Evolutionary conservation across 2,113 vertebrate genomes (phyloP), one percentile per base, ranked within the genome.

Genomic region (Maccullochella peelii): DNA sequence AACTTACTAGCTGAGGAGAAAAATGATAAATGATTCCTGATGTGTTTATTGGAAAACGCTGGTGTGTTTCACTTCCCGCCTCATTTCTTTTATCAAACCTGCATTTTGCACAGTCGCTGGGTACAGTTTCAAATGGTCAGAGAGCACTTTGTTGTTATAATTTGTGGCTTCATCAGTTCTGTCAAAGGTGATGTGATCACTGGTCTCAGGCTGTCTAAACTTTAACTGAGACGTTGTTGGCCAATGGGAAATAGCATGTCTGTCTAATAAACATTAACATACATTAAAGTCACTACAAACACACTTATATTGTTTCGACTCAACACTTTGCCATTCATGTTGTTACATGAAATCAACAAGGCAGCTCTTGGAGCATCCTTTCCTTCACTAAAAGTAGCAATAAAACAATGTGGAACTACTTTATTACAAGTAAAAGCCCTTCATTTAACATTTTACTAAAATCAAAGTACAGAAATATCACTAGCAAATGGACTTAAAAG

Each of bases 1-100:
- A 69, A 71, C 16, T 65, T 21, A 44, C 66, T 40, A 25, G 50
- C 62, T 40, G 76, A 77, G 62, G 61, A 69, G 68, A 80, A 85
- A 84, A 83, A 87, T 36, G 71, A 83, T 85, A 86, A 85, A 92
- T 71, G 89, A 86, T 83, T 85, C 89, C 78, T 85, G 77, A 76
- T 89, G 87, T 84, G 76, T 90, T 86, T 79, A 87, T 85, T 75
- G 85, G 58, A 83, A 69, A 77, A 86, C 82, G 16, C 72, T 59
- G 40, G 58, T 54, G 61, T 65, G 57, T 89, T 86, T 88, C 7
- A 79, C 85, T 73, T 70, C 74, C 68, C 57, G 57, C 58, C 47
- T 83, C 50, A 65, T 65, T 85, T 74, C 73, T 79, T 75, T 82
- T 68, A 85, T 90, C 78, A 49, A 73, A 88, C 63, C 58, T 89